Evolutionary conservation across 2,113 vertebrate genomes (phyloP).

Genomic region (Craseonycteris thonglongyai): DNA sequence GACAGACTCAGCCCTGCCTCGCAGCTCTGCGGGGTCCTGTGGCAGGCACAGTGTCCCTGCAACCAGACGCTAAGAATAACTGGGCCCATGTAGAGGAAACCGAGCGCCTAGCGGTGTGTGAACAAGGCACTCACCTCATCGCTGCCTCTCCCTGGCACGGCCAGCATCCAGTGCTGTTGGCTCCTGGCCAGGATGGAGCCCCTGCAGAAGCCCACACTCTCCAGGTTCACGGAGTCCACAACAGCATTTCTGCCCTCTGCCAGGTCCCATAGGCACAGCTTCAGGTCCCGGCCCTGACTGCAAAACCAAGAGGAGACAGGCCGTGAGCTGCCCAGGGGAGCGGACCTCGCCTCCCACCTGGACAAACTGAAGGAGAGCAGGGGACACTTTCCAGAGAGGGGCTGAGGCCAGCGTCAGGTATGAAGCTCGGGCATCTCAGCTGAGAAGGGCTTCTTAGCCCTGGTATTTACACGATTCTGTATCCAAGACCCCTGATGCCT

Average conservation of each 20-base stretch:
- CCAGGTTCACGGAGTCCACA: slow-evolving; percentile 81
- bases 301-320: neutral
- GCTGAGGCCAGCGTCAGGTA: too few species aligned
- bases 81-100: neutral
- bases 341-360: neutral
- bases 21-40: rapidly evolving
- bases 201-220: slow-evolving; percentile 91
- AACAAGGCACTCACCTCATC: slow-evolving; percentile 85
- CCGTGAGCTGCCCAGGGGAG: neutral
- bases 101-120: neutral
- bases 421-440: neutral
- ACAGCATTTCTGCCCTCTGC: slow-evolving; percentile 83
- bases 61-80: neutral
- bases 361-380: neutral
- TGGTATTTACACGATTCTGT: neutral
- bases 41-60: rapidly evolving
- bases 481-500: neutral
- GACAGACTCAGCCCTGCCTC: neutral
- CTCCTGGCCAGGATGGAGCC: slow-evolving; percentile 80
- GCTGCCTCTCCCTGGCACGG: slow-evolving; percentile 81
- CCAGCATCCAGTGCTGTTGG: slow-evolving; percentile 80
- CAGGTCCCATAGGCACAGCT: slow-evolving; percentile 89
- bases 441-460: neutral
- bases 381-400: neutral
- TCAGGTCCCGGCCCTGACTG: slow-evolving; percentile 94